Base-by-base conservation (phyloP, 2,113 vertebrate species). In the Fregetta grallaria region DNA sequence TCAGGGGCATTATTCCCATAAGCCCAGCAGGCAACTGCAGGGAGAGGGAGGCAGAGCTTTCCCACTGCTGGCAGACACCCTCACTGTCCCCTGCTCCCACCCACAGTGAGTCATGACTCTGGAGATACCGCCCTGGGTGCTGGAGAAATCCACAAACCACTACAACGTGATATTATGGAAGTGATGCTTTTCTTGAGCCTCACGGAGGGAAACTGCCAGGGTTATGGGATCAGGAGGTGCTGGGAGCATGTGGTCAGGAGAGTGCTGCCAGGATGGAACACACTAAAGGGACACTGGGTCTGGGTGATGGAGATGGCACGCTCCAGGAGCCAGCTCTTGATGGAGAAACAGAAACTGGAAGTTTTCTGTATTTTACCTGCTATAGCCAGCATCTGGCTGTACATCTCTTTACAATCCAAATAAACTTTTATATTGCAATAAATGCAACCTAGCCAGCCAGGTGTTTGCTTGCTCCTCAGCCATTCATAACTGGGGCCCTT, bases 401-500 rank as follows among this genome's bases (percentile, higher is more conserved):
- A 32, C 38, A 19, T 30, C 42, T 77, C 42, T 74, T 86, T 49
- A 45, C 15, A 55, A 34, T 59, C 25, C 32, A 74, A 91, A 29
- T 38, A 47, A 38, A 38, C 10, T 45, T 15, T 26, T 70, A 21
- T 66, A 16, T 32, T 75, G 45, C 58, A 91, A 56, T 84, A 71
- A 74, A 66, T 61, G 62, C 40, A 78, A 38, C 15, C 20, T 32
- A 78, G 30, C 18, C n/a, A 76, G 25, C 20, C 63, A 81, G 44
- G 23, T 92, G 65, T 74, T 42, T 52, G 5, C 40, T 91, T 89
- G 40, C 30, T 80, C 19, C 40, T 75, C 52, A 72, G 23, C 20
- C 0, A 0, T 0, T 49, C 66, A 22, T 47, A 75, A 44, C 14
- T 1, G 3, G 8, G n/a, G 14, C 38, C 38, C 19, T 74, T 52